Percentiles rank a stretch among this genome's conserved stretches.
Conservation (phyloP, 2,113 vertebrate species). For the Podiceps cristatus region DNA sequence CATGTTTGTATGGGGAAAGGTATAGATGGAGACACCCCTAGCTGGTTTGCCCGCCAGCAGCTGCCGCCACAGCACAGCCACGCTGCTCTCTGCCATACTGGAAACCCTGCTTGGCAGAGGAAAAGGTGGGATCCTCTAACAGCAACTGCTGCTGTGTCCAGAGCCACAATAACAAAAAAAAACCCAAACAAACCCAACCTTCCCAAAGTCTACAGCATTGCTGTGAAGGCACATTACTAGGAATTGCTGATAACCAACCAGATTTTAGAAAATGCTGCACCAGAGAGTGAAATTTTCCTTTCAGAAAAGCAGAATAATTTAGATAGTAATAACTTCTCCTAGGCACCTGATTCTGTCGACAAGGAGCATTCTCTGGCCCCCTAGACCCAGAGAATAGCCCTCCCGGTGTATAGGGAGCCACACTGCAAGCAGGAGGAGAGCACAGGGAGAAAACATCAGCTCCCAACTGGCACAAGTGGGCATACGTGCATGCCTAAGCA, state of each 20-base stretch:
- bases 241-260: not conserved
- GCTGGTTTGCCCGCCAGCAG: not conserved
- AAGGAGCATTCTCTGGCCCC: not conserved
- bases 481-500: not conserved
- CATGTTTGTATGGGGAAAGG: conserved; percentile 11
- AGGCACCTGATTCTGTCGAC: not conserved
- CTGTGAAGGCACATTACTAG: not conserved
- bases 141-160: not conserved
- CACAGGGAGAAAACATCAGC: not conserved
- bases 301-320: not conserved
- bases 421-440: not conserved
- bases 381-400: rapidly evolving
- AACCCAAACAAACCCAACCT: rapidly evolving
- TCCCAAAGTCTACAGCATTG: not conserved
- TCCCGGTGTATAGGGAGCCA: not conserved
- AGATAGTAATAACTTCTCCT: not conserved
- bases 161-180: not conserved
- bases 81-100: rapidly evolving
- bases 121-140: not conserved
- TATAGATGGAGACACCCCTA: not conserved
- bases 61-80: not conserved
- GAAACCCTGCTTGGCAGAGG: not conserved
- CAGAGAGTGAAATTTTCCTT: not conserved
- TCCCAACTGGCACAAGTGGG: not conserved
- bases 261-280: not conserved